Evolutionary conservation across 1,140 invertebrate genomes (phyloP), one percentile per base, ranked within the genome.

Genomic region (Sesamia nonagrioides): DNA sequence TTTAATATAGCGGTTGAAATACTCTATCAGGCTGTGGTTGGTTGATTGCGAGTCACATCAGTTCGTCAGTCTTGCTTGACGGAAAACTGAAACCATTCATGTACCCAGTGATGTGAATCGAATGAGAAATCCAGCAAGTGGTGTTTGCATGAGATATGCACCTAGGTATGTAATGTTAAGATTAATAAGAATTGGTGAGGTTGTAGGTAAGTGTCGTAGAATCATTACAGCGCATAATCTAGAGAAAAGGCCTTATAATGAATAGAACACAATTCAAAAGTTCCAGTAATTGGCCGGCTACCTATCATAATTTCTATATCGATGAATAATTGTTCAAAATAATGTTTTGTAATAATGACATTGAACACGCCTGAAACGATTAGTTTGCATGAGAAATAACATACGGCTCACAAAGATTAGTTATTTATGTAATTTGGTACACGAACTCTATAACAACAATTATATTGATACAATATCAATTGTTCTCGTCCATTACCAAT

Each of bases 261-360:
- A 27, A 3, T 3, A 1, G 27, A 27, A 27, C 27, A 27, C 1
- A 3, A n/a, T n/a, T n/a, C n/a, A n/a, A n/a, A n/a, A n/a, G n/a
- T n/a, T n/a, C n/a, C n/a, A n/a, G n/a, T n/a, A n/a, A n/a, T n/a
- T 13, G 33, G 13, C 11, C 33, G 60, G 7, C 35, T 40, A 63
- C n/a, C n/a, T n/a, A n/a, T 63, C 35, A 63, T 63, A 63, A 63
- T 40, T 63, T 40, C 6, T 63, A 42, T 48, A 56, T 17, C 35
- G 60, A 40, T 63, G 4, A 63, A 63, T 63, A n/a, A n/a, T n/a
- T 63, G 42, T 63, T 63, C 37, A 40, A 63, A 37, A 40, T 42
- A 9, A 48, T 40, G 15, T 63, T 37, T 40, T 18, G 37, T 42
- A 63, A 63, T 63, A 18, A 18, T 63, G 60, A 18, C 60, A 42